Base-by-base conservation (phyloP, 2,797 vertebrate genomes). In the Staurois parvus region DNA sequence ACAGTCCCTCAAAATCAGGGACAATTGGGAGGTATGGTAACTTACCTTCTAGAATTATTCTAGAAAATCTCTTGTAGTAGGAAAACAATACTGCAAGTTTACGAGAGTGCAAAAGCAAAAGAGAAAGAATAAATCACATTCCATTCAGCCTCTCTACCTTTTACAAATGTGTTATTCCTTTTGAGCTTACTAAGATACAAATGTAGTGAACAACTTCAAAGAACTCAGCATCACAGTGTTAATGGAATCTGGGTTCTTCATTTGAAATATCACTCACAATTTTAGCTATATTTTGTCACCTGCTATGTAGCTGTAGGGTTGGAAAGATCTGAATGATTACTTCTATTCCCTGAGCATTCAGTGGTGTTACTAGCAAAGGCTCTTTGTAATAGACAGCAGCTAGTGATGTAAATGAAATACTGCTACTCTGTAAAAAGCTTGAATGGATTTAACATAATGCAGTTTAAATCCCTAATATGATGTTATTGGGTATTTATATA, bases 281-380 rank as follows among this genome's bases (percentile, higher is more conserved):
- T 81, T 32, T 37, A 76, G 70, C 28, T 17, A 40, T 62, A 81
- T 73, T 64, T 40, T 75, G n/a, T 85, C 77, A 80, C 62, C 78
- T 81, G 72, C 30, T 76, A 66, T 32, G n/a, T 85, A 75, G 72
- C 84, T 70, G 13, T 64, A 75, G 78, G 76, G 84, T 13, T 68
- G 62, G 17, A 76, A 62, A 81, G 78, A 76, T 66, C 77, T 75
- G 40, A 80, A 70, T 70, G 78, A 81, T 79, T 59, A 40, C n/a
- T 40, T 69, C 72, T 81, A 76, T 76, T 74, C 62, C 52, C 84
- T 75, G 59, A 59, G 29, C 34, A 66, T 66, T 34, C 37, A 19
- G 21, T 24, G 48, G n/a, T 68, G 24, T 40, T 74, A 62, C 62
- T 56, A 32, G 32, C 70, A 80, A 79, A 80, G 29, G 9, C 42